A percentile compares a stretch with the other conserved stretches of the same genome.
These are phyloP conservation scores for Danio aesculapii DNA, from an alignment of 2,797 vertebrate species.

Conservation along the genomic window DNA sequence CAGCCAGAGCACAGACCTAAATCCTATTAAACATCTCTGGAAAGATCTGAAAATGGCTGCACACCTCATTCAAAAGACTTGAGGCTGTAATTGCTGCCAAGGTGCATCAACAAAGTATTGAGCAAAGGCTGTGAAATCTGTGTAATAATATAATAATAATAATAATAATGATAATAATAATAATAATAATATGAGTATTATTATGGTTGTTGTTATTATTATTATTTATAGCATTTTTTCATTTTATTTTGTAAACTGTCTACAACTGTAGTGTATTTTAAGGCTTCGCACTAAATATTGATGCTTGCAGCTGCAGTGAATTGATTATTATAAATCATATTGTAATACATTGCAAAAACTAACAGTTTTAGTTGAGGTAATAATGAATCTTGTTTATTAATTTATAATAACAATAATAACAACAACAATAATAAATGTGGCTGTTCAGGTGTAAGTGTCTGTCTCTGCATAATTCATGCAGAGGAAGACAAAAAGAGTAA, in stretches of 20 bases:
- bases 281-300: constrained; percentile 1
- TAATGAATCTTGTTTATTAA: background rate
- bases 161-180: no score
- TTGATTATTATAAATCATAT: background rate
- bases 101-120: no score
- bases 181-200: background rate
- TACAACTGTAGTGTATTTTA: background rate
- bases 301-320: background rate
- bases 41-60: no score
- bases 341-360: background rate
- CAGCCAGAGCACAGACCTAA: no score
- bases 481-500: constrained; percentile 8
- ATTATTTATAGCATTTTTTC: background rate
- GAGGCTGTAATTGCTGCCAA: no score
- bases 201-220: no score
- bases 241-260: background rate
- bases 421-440: no score
- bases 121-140: no score
- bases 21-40: no score
- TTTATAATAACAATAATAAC: no score
- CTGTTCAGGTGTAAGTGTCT: constrained; percentile 38
- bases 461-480: constrained; percentile 59
- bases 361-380: constrained; percentile 11
- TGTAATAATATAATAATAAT: no score
- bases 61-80: no score